A percentile compares a stretch with the other conserved stretches of the same genome.
Evolutionary conservation across 2,888 invertebrate species (phyloP).

Genomic region (Temnothorax ravouxi): DNA sequence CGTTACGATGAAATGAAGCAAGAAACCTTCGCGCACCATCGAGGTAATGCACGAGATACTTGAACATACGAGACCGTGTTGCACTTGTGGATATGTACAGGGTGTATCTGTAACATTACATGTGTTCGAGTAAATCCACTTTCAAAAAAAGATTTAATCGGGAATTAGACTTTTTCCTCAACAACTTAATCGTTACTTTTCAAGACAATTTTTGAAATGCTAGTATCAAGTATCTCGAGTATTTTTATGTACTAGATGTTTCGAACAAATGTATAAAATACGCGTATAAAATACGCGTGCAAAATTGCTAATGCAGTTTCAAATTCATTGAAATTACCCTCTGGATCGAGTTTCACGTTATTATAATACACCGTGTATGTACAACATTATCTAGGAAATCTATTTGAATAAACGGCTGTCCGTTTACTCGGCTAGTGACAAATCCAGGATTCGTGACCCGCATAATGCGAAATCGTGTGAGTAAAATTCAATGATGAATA

Average conservation of each 20-base stretch:
- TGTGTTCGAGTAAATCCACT: background rate
- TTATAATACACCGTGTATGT: background rate
- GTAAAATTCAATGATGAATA: constrained; percentile 6
- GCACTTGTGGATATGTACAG: background rate
- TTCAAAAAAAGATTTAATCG: constrained; percentile 6
- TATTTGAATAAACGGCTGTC: background rate
- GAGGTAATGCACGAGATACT: constrained; percentile 22
- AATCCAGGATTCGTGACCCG: background rate
- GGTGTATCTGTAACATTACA: background rate
- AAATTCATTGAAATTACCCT: background rate
- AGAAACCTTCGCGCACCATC: constrained; percentile 32
- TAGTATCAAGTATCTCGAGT: background rate
- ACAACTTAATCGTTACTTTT: background rate
- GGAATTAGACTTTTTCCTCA: background rate
- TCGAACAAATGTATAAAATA: background rate
- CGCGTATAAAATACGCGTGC: background rate
- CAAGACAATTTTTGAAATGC: background rate
- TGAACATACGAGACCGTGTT: constrained; percentile 12
- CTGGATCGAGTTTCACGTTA: background rate
- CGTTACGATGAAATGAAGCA: constrained; percentile 56
- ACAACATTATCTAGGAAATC: background rate
- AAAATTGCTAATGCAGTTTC: background rate
- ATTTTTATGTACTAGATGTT: background rate
- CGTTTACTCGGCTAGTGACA: background rate
- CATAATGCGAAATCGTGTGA: background rate